Evolutionary conservation across 2,888 invertebrate genomes (phyloP).

Genomic region (Heliothis peltigera): DNA sequence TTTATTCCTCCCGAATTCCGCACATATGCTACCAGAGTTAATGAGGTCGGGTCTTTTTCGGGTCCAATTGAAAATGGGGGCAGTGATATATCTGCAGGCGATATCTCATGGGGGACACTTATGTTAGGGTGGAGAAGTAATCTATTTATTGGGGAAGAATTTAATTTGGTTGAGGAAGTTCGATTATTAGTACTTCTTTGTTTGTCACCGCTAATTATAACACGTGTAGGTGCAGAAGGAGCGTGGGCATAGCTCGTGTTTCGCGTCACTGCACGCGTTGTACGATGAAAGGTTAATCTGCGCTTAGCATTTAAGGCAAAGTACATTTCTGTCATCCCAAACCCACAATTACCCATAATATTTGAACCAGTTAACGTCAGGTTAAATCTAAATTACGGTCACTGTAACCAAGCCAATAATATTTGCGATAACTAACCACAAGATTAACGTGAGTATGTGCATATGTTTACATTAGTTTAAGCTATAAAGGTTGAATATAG

Average conservation of each 20-base stretch:
- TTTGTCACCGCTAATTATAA: too few relatives aligned
- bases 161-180: constrained; percentile 21
- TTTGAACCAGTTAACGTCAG: background rate
- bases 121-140: constrained; percentile 21
- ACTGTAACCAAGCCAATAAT: constrained; percentile 23
- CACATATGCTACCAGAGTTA: constrained; percentile 55
- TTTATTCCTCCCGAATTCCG: constrained; percentile 43
- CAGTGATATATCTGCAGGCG: constrained; percentile 52
- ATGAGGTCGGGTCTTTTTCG: constrained; percentile 58
- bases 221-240: too few relatives aligned
- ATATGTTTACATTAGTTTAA: constrained; percentile 45
- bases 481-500: constrained; percentile 18
- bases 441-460: constrained; percentile 44
- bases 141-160: constrained; percentile 27
- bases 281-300: too few relatives aligned
- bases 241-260: too few relatives aligned
- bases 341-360: background rate
- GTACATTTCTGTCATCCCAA: too few relatives aligned
- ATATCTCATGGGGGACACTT: constrained; percentile 53
- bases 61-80: constrained; percentile 60
- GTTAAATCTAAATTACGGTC: background rate
- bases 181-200: constrained; percentile 7
- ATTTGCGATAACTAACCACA: constrained; percentile 29
- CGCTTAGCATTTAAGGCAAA: too few relatives aligned
- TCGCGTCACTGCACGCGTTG: too few relatives aligned